phyloP scores from a whole-genome alignment of 2,888 invertebrate genomes.

The Isoperla grammatica region DNA sequence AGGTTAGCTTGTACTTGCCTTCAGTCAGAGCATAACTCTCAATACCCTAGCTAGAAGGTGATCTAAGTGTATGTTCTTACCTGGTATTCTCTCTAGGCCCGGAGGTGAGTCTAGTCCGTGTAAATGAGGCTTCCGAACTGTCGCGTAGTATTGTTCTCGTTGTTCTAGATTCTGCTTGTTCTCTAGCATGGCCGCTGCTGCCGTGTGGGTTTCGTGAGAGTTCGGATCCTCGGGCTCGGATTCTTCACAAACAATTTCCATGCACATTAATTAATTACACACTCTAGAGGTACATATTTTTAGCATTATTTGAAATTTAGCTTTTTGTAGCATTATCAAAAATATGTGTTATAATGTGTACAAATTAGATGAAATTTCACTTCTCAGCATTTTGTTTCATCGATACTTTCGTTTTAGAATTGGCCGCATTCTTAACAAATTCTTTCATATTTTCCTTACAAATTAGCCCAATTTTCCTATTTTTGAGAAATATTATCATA shows the following conservation, averaged over 20 bases:
- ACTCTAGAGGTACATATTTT: background rate
- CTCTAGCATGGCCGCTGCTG: conserved; percentile 42
- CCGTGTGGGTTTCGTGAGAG: conserved; percentile 25
- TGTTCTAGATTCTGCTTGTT: conserved; percentile 46
- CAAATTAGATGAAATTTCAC: background rate
- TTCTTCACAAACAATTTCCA: conserved; percentile 25
- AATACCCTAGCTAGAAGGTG: too few species aligned
- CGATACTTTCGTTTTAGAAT: too few species aligned
- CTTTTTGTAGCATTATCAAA: background rate
- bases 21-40: too few species aligned
- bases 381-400: too few species aligned
- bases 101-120: conserved; percentile 42
- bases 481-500: too few species aligned
- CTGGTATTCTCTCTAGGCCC: conserved; percentile 49
- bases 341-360: background rate
- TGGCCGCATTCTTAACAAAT: too few species aligned
- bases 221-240: conserved; percentile 34
- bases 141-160: conserved; percentile 51
- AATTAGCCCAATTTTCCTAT: too few species aligned
- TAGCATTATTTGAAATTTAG: background rate
- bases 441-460: too few species aligned
- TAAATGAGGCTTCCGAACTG: conserved; percentile 44
- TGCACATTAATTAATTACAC: background rate
- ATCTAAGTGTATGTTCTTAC: conserved; percentile 22
- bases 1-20: too few species aligned